phyloP scores from a whole-genome alignment of 1,140 invertebrate genomes.

The Oreohelix idahoensis region DNA sequence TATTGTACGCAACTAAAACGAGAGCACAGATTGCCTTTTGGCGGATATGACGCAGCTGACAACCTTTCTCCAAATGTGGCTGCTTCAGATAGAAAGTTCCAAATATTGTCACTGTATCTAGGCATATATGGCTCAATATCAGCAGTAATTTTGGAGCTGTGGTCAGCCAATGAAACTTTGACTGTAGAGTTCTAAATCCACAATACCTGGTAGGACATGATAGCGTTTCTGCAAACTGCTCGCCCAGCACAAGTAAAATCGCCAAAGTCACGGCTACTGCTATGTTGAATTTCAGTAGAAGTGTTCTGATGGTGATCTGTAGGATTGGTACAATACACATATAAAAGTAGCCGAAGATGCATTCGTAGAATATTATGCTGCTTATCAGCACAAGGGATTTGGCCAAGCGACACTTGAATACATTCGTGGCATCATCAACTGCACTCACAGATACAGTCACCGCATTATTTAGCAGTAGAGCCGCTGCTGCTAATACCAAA shows the following conservation, averaged over 20 bases:
- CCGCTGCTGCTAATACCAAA: not conserved
- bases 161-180: constrained; percentile 28
- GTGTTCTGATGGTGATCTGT: not conserved
- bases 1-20: not conserved
- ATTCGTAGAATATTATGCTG: constrained; percentile 27
- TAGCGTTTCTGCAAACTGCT: not conserved
- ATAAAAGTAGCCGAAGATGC: constrained; percentile 42
- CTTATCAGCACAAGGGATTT: constrained; percentile 15
- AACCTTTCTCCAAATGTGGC: not conserved
- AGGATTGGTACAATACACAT: constrained; percentile 7
- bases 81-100: constrained; percentile 19
- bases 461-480: constrained; percentile 29
- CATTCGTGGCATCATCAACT: constrained; percentile 16
- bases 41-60: not conserved
- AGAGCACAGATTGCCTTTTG: not conserved
- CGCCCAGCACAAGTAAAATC: not conserved
- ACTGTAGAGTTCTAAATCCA: constrained; percentile 18
- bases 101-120: constrained; percentile 3
- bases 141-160: constrained; percentile 5
- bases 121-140: not conserved
- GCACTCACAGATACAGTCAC: constrained; percentile 24
- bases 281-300: not conserved
- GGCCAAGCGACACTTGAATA: not conserved
- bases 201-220: not conserved
- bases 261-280: not conserved